phyloP scores from a whole-genome alignment of 92 coral and sea anemone species.

The Porites rus region DNA sequence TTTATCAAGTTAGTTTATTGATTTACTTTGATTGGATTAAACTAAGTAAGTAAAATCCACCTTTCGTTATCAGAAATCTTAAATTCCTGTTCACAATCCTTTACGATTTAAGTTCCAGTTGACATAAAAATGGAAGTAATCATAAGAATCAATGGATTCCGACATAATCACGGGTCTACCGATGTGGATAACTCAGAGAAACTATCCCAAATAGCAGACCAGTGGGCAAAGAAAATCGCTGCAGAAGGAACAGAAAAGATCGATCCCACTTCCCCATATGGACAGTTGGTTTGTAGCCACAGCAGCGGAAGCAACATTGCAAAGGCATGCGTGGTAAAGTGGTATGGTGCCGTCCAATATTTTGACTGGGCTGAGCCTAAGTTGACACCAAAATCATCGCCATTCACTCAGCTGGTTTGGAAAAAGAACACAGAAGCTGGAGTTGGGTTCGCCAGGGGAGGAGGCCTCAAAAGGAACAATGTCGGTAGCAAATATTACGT shows the following conservation, averaged over 20 bases:
- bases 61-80: no score
- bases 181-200: constrained; percentile 55
- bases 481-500: constrained; percentile 44
- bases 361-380: constrained; percentile 80
- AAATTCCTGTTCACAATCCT: no score
- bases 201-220: constrained; percentile 52
- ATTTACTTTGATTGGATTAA: no score
- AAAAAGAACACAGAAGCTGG: constrained; percentile 63
- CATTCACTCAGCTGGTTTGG: constrained; percentile 80
- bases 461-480: background rate
- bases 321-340: constrained; percentile 57
- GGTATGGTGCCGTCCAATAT: constrained; percentile 77
- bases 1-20: no score
- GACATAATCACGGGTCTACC: constrained; percentile 67
- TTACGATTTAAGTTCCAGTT: background rate
- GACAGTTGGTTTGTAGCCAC: constrained; percentile 61
- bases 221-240: constrained; percentile 44
- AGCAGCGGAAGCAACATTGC: constrained; percentile 30
- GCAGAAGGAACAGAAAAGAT: constrained; percentile 26
- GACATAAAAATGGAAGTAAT: constrained; percentile 6
- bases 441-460: constrained; percentile 45
- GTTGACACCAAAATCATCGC: constrained; percentile 53
- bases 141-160: constrained; percentile 42
- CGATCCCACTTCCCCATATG: constrained; percentile 47
- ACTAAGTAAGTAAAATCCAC: no score